Evolutionary conservation across 2,113 vertebrate species (phyloP).

Genomic region (Ictidomys tridecemlineatus): DNA sequence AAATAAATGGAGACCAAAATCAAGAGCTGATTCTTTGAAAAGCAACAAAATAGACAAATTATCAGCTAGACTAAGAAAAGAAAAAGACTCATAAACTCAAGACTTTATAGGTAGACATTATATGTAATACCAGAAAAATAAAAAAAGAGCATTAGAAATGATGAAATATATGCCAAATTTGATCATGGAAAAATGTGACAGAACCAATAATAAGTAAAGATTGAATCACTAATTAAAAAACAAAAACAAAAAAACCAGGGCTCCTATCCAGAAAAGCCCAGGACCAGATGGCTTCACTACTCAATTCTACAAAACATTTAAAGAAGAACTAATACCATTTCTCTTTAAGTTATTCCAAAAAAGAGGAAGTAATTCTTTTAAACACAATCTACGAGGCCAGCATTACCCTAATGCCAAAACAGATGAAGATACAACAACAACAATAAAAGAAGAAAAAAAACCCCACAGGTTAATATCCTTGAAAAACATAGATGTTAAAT

Average conservation of each 20-base stretch:
- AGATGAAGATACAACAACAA: not conserved
- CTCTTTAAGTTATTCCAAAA: not conserved
- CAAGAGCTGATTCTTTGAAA: not conserved
- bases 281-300: not conserved
- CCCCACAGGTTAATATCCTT: not conserved
- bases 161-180: not conserved
- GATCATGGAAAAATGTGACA: not conserved
- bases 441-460: not conserved
- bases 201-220: not conserved
- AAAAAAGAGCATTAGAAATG: not conserved
- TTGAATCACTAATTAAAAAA: not conserved
- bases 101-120: not conserved
- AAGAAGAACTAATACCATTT: not conserved
- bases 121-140: not conserved
- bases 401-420: not conserved
- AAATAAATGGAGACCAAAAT: not conserved
- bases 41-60: not conserved
- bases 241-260: too few relatives aligned
- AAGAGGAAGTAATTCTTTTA: not conserved
- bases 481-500: not conserved
- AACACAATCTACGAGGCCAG: not conserved
- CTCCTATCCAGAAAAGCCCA: not conserved
- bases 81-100: not conserved
- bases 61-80: not conserved
- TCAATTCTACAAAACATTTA: not conserved